Conservation (phyloP, 2,797 vertebrate species). For the Miopithecus talapoin region DNA sequence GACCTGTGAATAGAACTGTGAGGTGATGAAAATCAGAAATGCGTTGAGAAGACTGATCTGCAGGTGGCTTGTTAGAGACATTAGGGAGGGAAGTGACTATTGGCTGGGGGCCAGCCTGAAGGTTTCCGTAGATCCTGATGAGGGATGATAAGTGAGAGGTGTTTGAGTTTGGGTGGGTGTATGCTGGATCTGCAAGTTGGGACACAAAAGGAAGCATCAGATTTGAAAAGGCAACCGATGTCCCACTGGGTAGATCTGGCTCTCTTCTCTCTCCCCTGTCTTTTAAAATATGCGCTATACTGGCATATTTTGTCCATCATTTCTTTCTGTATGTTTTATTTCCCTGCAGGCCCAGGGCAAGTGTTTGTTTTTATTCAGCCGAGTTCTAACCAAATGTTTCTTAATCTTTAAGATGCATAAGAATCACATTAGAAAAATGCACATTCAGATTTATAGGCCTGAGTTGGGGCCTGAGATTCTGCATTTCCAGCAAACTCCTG, state of each 20-base stretch:
- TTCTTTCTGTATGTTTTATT: not conserved
- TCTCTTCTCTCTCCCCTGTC: not conserved
- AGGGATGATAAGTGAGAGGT: not conserved
- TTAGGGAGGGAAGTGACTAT: not conserved
- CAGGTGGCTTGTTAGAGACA: not conserved
- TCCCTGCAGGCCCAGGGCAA: not conserved
- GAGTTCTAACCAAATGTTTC: not conserved
- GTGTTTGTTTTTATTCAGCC: not conserved
- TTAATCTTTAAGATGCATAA: not conserved
- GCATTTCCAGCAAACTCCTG: not conserved
- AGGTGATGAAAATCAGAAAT: not conserved
- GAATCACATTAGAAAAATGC: not conserved
- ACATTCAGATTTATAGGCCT: not conserved
- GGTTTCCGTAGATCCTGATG: not conserved
- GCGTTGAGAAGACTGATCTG: not conserved
- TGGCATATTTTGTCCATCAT: not conserved
- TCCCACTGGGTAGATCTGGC: not conserved
- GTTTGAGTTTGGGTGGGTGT: not conserved
- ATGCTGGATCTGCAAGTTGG: not conserved
- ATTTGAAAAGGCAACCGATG: not conserved
- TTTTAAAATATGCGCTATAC: fast-evolving
- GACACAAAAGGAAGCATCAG: not conserved
- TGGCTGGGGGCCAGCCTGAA: not conserved
- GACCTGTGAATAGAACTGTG: not conserved
- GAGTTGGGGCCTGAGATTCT: not conserved